Percentiles rank a stretch among this genome's conserved stretches.
These are phyloP conservation scores for Clarias laeviceps DNA, from an alignment of 2,797 vertebrate species.

Conservation along the genomic window DNA sequence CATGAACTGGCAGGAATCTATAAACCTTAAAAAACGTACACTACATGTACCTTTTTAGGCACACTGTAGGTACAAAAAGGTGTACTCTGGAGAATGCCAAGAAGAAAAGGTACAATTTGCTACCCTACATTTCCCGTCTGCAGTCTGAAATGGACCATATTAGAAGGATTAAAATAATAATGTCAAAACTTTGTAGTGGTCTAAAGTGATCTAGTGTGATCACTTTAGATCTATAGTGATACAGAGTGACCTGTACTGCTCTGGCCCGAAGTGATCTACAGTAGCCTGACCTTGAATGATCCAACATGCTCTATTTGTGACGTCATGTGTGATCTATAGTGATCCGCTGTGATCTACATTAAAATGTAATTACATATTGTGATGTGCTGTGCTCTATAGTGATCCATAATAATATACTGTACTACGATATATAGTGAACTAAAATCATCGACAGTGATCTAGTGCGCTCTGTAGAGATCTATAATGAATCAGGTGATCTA, in stretches of 20 bases:
- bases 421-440: not conserved
- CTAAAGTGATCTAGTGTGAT: not conserved
- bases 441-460: not conserved
- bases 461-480: too few species aligned
- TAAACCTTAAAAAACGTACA: not conserved
- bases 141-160: not conserved
- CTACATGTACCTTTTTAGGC: not conserved
- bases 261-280: not conserved
- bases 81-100: not conserved
- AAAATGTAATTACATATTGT: too few species aligned
- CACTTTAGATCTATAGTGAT: not conserved
- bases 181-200: not conserved
- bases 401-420: not conserved
- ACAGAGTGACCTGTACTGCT: not conserved
- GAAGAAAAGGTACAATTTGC: not conserved
- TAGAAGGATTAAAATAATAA: too few species aligned
- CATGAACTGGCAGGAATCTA: not conserved
- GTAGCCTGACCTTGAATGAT: not conserved
- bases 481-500: not conserved
- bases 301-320: not conserved
- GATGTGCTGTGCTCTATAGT: not conserved
- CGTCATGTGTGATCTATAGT: not conserved
- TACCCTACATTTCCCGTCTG: not conserved
- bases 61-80: not conserved
- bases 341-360: not conserved